A percentile compares a stretch with the other conserved stretches of the same genome.
Evolutionary conservation across 2,888 invertebrate genomes (phyloP).

Genomic region (Notodonta dromedarius): DNA sequence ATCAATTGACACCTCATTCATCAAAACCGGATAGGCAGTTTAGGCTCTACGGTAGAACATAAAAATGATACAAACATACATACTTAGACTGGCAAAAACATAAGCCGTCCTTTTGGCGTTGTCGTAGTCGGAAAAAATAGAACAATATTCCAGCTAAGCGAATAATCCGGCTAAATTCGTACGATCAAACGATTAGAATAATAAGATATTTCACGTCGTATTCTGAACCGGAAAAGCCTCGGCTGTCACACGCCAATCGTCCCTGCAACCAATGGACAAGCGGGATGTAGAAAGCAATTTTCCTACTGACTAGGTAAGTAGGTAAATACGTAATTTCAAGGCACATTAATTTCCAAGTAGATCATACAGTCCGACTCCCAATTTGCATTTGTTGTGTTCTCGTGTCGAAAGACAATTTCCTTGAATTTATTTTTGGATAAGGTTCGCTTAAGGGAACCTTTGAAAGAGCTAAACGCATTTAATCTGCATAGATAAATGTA

Average conservation of each 20-base stretch:
- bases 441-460: constrained; percentile 31
- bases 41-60: too few relatives aligned
- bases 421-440: constrained; percentile 35
- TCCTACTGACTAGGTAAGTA: constrained; percentile 78
- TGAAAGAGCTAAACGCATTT: constrained; percentile 36
- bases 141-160: background rate
- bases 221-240: constrained; percentile 30
- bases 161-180: background rate
- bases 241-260: constrained; percentile 69
- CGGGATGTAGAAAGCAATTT: constrained; percentile 74
- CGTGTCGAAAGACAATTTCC: constrained; percentile 39
- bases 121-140: background rate
- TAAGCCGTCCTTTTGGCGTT: too few relatives aligned
- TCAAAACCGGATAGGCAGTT: too few relatives aligned
- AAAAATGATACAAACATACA: too few relatives aligned
- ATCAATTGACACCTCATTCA: too few relatives aligned
- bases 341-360: constrained; percentile 70
- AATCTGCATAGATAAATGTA: constrained; percentile 38
- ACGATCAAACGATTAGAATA: constrained; percentile 28
- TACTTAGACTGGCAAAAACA: too few relatives aligned
- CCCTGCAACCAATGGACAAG: constrained; percentile 67
- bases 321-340: constrained; percentile 81
- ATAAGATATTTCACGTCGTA: constrained; percentile 31
- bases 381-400: constrained; percentile 56
- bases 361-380: constrained; percentile 58